phyloP scores from a whole-genome alignment of 2,888 invertebrate genomes.

The Sthenelais limicola region DNA sequence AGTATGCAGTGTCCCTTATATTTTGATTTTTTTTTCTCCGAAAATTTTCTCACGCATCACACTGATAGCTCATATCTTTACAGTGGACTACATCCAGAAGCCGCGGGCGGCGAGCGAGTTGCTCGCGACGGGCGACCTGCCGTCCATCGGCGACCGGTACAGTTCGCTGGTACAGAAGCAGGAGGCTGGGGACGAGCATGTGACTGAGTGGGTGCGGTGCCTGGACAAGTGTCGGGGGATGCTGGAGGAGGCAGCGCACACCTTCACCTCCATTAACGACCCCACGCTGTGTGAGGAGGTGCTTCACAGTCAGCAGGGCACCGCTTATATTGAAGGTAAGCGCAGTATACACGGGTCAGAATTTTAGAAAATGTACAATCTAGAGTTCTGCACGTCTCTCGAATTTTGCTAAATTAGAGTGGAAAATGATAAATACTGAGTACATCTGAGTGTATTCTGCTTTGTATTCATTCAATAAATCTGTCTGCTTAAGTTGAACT shows the following conservation, averaged over 20 bases:
- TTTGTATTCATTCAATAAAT: too few species aligned
- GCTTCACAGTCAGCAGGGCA: slow-evolving; percentile 75
- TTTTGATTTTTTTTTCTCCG: too few species aligned
- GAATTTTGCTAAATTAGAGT: too few species aligned
- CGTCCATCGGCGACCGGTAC: slow-evolving; percentile 61
- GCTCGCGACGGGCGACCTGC: slow-evolving; percentile 45
- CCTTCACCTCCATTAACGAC: slow-evolving; percentile 75
- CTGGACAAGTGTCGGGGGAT: slow-evolving; percentile 75
- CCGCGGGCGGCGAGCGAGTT: slow-evolving; percentile 49
- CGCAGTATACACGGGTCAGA: too few species aligned
- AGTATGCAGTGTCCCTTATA: too few species aligned
- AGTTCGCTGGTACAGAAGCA: slow-evolving; percentile 52
- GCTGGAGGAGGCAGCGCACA: slow-evolving; percentile 75
- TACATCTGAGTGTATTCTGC: too few species aligned
- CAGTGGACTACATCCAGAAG: slow-evolving; percentile 34
- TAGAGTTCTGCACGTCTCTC: too few species aligned
- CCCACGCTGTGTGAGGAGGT: slow-evolving; percentile 76
- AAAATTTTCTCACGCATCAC: too few species aligned
- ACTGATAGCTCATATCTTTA: too few species aligned
- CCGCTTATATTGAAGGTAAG: slow-evolving; percentile 76
- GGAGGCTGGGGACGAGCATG: slow-evolving; percentile 62
- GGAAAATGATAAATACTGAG: too few species aligned
- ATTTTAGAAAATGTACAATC: too few species aligned
- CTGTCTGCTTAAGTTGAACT: too few species aligned
- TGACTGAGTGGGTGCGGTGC: slow-evolving; percentile 72